Base-by-base conservation (phyloP, 2,113 vertebrate species). In the Rallus limicola region DNA sequence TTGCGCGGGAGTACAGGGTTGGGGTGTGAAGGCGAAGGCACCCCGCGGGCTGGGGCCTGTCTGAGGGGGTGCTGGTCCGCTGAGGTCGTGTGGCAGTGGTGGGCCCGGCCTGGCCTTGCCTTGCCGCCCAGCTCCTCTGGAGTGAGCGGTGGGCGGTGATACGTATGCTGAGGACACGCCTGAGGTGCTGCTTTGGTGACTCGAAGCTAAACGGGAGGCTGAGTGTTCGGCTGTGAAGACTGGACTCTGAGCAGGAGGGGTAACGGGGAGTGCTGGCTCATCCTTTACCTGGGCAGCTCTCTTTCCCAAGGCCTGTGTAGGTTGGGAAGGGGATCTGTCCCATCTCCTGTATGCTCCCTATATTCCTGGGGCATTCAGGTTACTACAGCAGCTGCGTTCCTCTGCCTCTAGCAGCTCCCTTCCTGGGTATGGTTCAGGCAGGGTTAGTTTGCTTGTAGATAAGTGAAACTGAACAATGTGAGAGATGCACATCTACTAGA, bases 291-390 rank as follows among this genome's bases (percentile, higher is more conserved):
- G 6, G 6, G 36, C 13, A 2, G 25, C 7, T 11, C 20, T 20
- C 4, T 46, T 19, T 1, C 0, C 17, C 20, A 2, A 44, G 64
- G 29, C 60, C 40, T n/a, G n/a, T 31, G n/a, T 3, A 2, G 20
- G 1, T 9, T 2, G 9, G 5, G 1, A 6, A 33, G 5, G 10
- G 25, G 15, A 2, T 18, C 17, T 5, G 23, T 4, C 2, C 9
- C 6, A 4, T 0, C 0, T 28, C 2, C 15, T 18, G 9, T 6
- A 0, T 0, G 0, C 1, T 53, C 4, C 7, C 2, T 31, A 0
- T 40, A 0, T 18, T 62, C 10, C 0, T 9, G 16, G 2, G 1
- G 0, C 36, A 7, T 31, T 23, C 10, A 16, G 8, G 12, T 58
- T 20, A 13, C n/a, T 36, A 29, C 9, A 33, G 24, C 36, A 33